Percentiles rank a stretch among this genome's conserved stretches.
phyloP scores from a whole-genome alignment of 1,140 invertebrate species.

The Caerostris extrusa region DNA sequence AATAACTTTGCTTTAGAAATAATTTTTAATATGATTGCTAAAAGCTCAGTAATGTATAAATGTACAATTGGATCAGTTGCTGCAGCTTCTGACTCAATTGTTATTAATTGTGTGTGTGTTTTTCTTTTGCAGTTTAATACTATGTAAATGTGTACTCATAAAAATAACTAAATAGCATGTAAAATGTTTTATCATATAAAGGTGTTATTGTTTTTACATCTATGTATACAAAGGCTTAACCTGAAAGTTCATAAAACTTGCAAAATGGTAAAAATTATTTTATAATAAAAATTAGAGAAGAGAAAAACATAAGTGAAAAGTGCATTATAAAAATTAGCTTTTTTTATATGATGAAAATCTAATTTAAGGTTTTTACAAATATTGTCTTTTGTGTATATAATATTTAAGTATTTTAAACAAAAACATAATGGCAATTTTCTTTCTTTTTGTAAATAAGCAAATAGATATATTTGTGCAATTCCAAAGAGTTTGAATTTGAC shows the following conservation, averaged over 20 bases:
- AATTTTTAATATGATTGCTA: background rate
- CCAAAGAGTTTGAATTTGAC: conserved; percentile 8
- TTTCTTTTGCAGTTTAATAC: conserved; percentile 70
- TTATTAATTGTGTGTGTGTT: conserved; percentile 21
- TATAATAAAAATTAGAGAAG: conserved; percentile 68
- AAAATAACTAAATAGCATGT: conserved; percentile 49
- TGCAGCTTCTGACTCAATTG: conserved; percentile 60
- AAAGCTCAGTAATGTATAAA: conserved; percentile 55
- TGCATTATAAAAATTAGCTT: conserved; percentile 59
- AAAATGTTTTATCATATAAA: conserved; percentile 31
- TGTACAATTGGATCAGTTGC: conserved; percentile 64
- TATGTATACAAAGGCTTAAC: conserved; percentile 63
- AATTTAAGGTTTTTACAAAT: conserved; percentile 41
- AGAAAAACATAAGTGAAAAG: conserved; percentile 36
- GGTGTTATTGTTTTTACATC: conserved; percentile 48
- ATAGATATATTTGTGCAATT: conserved; percentile 32
- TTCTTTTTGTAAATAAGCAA: conserved; percentile 53
- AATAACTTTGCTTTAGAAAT: background rate
- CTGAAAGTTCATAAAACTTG: conserved; percentile 57
- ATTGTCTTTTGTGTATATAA: conserved; percentile 36
- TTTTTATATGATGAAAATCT: conserved; percentile 22
- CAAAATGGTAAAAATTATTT: conserved; percentile 55
- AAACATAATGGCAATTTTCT: conserved; percentile 13
- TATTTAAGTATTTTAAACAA: background rate
- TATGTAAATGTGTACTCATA: conserved; percentile 59